These are phyloP conservation scores for Morpho helenor DNA, from an alignment of 2,888 invertebrate species.

Conservation along the genomic window DNA sequence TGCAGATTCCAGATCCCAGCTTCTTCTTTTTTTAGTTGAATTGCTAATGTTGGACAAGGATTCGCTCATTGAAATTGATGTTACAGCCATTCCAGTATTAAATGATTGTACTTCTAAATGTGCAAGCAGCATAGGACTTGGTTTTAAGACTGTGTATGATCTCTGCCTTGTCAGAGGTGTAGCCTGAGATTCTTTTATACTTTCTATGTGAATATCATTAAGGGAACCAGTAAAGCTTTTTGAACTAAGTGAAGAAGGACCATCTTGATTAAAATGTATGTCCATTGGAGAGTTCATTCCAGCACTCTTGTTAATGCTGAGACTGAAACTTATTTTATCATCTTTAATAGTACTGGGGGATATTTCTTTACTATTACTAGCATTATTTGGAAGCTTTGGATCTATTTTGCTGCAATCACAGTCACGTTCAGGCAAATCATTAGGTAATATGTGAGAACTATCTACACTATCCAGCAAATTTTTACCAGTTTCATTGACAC, in stretches of 20 bases:
- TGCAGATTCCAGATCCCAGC: conserved; percentile 69
- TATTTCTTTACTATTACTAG: conserved; percentile 20
- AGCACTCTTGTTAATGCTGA: conserved; percentile 37
- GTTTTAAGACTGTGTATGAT: conserved; percentile 88
- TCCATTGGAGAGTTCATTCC: conserved; percentile 34
- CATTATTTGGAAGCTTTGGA: conserved; percentile 3
- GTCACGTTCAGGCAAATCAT: conserved; percentile 61
- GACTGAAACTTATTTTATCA: conserved; percentile 35
- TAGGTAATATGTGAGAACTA: conserved; percentile 25
- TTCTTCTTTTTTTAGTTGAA: conserved; percentile 58
- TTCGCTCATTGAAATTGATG: conserved; percentile 74
- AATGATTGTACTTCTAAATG: conserved; percentile 77
- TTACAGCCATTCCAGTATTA: conserved; percentile 66
- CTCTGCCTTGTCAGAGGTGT: conserved; percentile 82
- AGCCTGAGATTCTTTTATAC: conserved; percentile 40
- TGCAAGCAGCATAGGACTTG: conserved; percentile 86
- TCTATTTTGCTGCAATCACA: conserved; percentile 35
- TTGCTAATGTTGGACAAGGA: conserved; percentile 55
- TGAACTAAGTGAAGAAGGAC: conserved; percentile 50
- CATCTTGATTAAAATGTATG: conserved; percentile 40
- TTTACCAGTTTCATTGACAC: conserved; percentile 44
- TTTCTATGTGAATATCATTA: conserved; percentile 59
- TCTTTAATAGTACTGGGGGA: conserved; percentile 31
- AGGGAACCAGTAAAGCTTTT: conserved; percentile 72
- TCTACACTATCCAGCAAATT: conserved; percentile 32